Evolutionary conservation across 1,140 invertebrate species (phyloP).

Genomic region (Bombus terrestris): DNA sequence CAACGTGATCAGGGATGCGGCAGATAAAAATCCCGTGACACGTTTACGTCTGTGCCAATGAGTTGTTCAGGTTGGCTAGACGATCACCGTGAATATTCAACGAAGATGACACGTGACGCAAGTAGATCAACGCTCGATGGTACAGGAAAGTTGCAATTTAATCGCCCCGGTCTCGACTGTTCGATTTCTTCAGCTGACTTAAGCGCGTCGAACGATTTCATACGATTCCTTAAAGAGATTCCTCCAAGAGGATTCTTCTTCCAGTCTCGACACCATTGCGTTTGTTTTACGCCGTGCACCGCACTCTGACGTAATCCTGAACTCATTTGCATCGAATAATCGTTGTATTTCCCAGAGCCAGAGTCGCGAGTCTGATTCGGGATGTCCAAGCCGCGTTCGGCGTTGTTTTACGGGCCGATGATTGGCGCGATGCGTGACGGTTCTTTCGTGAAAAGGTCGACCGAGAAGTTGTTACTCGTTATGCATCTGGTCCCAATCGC

Average conservation of each 20-base stretch:
- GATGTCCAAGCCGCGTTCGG: slow-evolving; percentile 57
- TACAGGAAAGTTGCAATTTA: background rate
- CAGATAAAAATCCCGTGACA: slow-evolving; percentile 64
- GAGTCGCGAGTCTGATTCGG: slow-evolving; percentile 30
- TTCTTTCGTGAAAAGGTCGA: slow-evolving; percentile 53
- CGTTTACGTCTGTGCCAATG: slow-evolving; percentile 56
- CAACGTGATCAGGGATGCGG: slow-evolving; percentile 69
- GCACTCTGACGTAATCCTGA: slow-evolving; percentile 59
- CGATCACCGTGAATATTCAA: slow-evolving; percentile 49
- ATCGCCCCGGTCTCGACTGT: background rate
- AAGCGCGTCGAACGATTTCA: background rate
- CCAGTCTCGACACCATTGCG: background rate
- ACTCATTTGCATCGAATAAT: slow-evolving; percentile 72
- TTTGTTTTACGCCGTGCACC: background rate
- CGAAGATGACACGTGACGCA: slow-evolving; percentile 55
- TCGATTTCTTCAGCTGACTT: background rate
- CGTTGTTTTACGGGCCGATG: slow-evolving; percentile 37
- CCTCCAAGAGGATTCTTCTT: background rate
- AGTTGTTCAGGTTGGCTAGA: slow-evolving; percentile 30
- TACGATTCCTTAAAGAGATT: background rate
- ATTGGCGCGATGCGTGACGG: slow-evolving; percentile 56
- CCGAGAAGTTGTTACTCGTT: slow-evolving; percentile 32
- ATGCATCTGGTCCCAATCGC: slow-evolving; percentile 23
- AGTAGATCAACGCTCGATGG: slow-evolving; percentile 18
- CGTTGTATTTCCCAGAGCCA: slow-evolving; percentile 65